Evolutionary conservation across 2,888 invertebrate species (phyloP), one percentile per base, ranked within the genome.

Genomic region (Patella ulyssiponensis): DNA sequence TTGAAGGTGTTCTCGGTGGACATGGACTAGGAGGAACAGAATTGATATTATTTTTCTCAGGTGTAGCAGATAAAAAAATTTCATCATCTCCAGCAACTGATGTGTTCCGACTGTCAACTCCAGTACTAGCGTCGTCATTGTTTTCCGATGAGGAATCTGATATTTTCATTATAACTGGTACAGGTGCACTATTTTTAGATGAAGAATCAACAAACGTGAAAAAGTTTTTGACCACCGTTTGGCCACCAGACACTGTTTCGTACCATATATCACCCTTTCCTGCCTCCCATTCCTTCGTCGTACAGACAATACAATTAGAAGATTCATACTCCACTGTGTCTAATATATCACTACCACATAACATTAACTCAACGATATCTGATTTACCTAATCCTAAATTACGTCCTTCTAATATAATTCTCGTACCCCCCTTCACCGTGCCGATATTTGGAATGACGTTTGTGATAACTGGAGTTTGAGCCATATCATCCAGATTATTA

Each of bases 221-320:
- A 15, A 85, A 84, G 78, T 85, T 85, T 73, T 87, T 86, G 14
- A 88, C 75, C 54, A 86, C 83, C 71, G 86, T 88, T 27, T 86
- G 87, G 15, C 90, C 91, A 11, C 91, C 90, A 11, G 89, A 89
- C 78, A 86, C 84, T 7, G 91, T 91, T 77, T 90, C 90, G 58
- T 91, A 84, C 69, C 87, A 83, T 56, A 91, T 83, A 75, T 88
- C 83, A 0, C 91, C 91, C 23, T 83, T 86, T 33, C 89, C 86
- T 0, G 87, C 82, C 33, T 86, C 81, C 82, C 88, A 88, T 23
- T 88, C 82, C 75, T 88, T 88, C 20, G 90, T 90, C 53, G 86
- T 87, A 80, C 88, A 87, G 75, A 86, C 85, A 20, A 91, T 85
- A 56, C 84, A 84, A 53, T 76, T 80, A 5, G 88, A 83, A 9